These are phyloP conservation scores for Suncus etruscus DNA, from an alignment of 2,113 vertebrate species.

Conservation along the genomic window DNA sequence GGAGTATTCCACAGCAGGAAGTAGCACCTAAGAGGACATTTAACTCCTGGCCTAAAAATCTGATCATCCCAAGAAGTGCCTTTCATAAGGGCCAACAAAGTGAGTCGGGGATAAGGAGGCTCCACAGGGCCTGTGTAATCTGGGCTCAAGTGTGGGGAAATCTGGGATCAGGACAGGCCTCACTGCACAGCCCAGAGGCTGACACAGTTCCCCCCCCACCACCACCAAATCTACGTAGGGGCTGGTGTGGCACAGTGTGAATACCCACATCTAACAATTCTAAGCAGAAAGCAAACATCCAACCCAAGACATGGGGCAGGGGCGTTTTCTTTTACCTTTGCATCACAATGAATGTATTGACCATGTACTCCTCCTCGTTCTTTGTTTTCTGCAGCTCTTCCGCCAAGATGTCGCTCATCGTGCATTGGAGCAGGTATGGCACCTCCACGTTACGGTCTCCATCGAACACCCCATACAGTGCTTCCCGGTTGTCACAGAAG, in stretches of 20 bases:
- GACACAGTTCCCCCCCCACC: rapidly evolving
- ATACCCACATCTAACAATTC: too few relatives aligned
- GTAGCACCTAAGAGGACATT: neutral
- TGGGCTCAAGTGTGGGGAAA: neutral
- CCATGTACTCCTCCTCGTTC: conserved; percentile 98
- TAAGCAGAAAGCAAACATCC: too few relatives aligned
- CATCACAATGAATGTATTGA: conserved; percentile 98
- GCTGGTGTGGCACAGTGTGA: too few relatives aligned
- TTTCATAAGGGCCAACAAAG: neutral
- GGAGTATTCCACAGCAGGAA: too few relatives aligned
- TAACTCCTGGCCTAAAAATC: neutral
- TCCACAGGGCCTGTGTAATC: neutral
- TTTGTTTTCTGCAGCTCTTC: conserved; percentile 97
- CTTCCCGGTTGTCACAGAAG: conserved; percentile 96
- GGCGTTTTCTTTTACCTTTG: conserved; percentile 89
- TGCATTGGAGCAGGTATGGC: conserved; percentile 97
- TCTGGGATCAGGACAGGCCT: neutral
- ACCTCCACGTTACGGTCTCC: conserved; percentile 98
- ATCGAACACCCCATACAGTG: conserved; percentile 97
- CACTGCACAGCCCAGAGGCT: neutral
- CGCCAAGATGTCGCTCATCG: conserved; percentile 97
- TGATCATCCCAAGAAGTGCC: neutral
- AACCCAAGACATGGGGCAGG: neutral
- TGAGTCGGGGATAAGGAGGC: neutral
- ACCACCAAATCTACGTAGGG: too few relatives aligned